Conservation (phyloP, 2,113 vertebrate species). For the Scopus umbretta region DNA sequence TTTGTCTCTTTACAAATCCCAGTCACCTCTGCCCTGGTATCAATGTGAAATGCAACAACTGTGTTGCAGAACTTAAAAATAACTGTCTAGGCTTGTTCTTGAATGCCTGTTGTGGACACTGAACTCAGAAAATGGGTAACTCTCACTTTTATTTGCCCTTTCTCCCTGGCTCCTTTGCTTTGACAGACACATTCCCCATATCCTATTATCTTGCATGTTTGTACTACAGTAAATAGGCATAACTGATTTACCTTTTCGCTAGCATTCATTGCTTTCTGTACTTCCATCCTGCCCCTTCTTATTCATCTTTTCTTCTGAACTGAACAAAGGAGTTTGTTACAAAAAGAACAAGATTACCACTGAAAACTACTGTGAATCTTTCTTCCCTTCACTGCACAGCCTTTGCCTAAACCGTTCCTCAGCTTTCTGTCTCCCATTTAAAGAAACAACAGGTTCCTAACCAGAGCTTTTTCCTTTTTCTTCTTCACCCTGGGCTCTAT, state of each 20-base stretch:
- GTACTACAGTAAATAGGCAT: constrained; percentile 9
- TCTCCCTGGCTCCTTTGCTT: constrained; percentile 11
- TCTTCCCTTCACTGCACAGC: background rate
- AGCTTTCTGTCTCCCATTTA: background rate
- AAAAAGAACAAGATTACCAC: background rate
- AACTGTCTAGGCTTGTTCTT: background rate
- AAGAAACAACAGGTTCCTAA: background rate
- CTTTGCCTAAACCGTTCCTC: background rate
- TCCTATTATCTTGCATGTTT: constrained; percentile 9
- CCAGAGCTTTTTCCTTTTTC: background rate
- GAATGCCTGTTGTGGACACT: background rate
- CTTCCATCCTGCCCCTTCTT: background rate
- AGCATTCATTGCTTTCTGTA: background rate
- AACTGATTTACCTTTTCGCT: constrained; percentile 14
- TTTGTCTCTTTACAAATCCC: constrained; percentile 9
- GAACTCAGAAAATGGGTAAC: background rate
- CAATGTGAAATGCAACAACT: background rate
- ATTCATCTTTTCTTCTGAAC: background rate
- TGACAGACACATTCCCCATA: constrained; percentile 27
- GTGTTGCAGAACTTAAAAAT: background rate
- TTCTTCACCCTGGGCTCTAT: background rate
- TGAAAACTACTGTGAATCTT: background rate
- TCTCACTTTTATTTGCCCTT: background rate
- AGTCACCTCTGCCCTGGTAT: background rate
- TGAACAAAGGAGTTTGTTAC: background rate